Evolutionary conservation across 2,113 vertebrate genomes (phyloP), one percentile per base, ranked within the genome.

Genomic region (Ahaetulla prasina): DNA sequence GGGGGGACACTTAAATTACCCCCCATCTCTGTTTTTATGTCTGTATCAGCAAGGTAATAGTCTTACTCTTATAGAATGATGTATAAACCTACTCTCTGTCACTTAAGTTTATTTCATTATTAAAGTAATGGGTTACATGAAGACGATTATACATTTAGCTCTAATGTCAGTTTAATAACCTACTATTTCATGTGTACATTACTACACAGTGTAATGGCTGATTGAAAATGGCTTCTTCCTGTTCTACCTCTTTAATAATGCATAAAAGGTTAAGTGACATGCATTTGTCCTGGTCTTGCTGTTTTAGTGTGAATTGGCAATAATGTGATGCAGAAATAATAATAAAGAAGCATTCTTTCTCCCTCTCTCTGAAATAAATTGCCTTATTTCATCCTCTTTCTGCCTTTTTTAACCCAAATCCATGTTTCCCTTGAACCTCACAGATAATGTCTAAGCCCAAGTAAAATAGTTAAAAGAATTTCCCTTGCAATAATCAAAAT

Each of bases 391-490:
- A 68, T 0, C 30, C 11, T 35, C 30, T 68, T n/a, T 16, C 30
- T 68, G 30, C 63, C 30, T 74, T 74, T 74, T 74, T 12, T 35
- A 74, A 74, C n/a, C n/a, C 14, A 74, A 74, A 74, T 35, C 14
- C 63, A 35, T 74, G n/a, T 35, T 74, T 74, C 14, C n/a, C 5
- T 74, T 74, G 63, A 35, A 74, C 63, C 11, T 74, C 0, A 0
- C 14, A 74, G n/a, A 1, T 8, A 74, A 74, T 74, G 63, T 18
- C 14, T 35, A 74, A 74, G n/a, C n/a, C n/a, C n/a, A 74, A 16
- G 14, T 74, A 35, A 35, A 74, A 54, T 80, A 47, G n/a, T 50
- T 50, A 87, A 87, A 95, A 45, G 49, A 94, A 91, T 22, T 93
- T 57, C 47, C 60, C 88, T 16, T 92, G 92, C 35, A 20, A 45